Percentiles rank a stretch among this genome's conserved stretches.
Evolutionary conservation across 2,888 invertebrate genomes (phyloP).

Genomic region (Clostera curtula): DNA sequence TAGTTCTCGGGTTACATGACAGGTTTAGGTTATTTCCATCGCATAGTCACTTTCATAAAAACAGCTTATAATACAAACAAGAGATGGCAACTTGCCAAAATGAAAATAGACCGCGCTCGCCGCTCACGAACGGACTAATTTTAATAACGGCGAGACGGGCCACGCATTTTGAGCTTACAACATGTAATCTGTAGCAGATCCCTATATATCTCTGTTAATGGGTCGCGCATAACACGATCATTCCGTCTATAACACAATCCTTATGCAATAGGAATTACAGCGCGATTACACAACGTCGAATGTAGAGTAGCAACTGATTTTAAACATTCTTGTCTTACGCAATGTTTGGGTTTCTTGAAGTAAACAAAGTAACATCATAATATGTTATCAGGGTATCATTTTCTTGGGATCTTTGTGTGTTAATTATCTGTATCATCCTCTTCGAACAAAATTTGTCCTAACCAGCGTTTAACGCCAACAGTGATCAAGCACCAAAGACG

Average conservation of each 20-base stretch:
- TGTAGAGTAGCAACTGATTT: no score
- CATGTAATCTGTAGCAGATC: slow-evolving; percentile 36
- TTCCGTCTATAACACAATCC: slow-evolving; percentile 3
- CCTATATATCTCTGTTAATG: slow-evolving; percentile 12
- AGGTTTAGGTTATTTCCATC: slow-evolving; percentile 73
- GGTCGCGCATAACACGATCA: slow-evolving; percentile 4
- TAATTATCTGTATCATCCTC: slow-evolving; percentile 1
- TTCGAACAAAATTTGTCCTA: no score
- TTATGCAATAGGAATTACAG: slow-evolving; percentile 4
- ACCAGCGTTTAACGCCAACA: no score
- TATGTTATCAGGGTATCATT: no score
- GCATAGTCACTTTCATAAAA: slow-evolving; percentile 73
- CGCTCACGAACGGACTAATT: slow-evolving; percentile 69
- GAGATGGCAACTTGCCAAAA: slow-evolving; percentile 66
- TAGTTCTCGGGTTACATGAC: slow-evolving; percentile 68
- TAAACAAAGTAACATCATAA: no score
- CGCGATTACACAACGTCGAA: background rate
- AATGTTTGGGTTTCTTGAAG: no score
- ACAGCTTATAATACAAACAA: slow-evolving; percentile 75
- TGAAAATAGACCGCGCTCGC: slow-evolving; percentile 66
- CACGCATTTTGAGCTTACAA: slow-evolving; percentile 45
- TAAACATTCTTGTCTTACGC: no score
- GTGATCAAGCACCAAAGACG: slow-evolving; percentile 85
- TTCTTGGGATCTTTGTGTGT: background rate
- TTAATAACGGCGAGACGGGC: slow-evolving; percentile 57